Base-by-base conservation (phyloP, 2,113 vertebrate genomes). In the Steatornis caripensis region DNA sequence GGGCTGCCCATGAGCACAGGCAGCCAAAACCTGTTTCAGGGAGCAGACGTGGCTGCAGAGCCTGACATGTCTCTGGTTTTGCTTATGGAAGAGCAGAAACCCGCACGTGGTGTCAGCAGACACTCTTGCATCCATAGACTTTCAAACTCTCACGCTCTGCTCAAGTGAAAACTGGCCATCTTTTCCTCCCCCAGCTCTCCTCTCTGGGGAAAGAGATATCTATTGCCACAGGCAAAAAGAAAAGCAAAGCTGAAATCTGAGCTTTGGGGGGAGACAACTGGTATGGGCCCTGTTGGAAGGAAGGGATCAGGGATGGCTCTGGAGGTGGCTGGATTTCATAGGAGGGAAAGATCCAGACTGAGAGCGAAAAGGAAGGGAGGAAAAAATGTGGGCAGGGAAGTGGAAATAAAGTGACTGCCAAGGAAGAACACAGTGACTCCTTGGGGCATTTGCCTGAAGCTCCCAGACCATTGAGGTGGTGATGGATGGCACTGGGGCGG, bases 61-160 rank as follows among this genome's bases (percentile, higher is more conserved):
- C 32, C 43, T 58, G 22, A 37, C 27, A 8, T 12, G 7, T 49
- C 12, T 37, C 34, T 74, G 45, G 20, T 39, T 72, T 64, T 84
- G 23, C 36, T 64, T 15, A 8, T 19, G 23, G 23, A 48, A 62
- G 49, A 55, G 62, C 62, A 89, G 80, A 72, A 76, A 60, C 9
- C 43, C 1, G 1, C 17, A 11, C 0, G 0, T 15, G 48, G 14
- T 37, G 15, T 29, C 70, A 66, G 55, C 68, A 84, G 64, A 18
- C 10, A 8, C n/a, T 34, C 45, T 45, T 32, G 51, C 26, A 37
- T 5, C 22, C 0, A 0, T 0, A 10, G 26, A 22, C 7, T 20
- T 55, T 75, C 41, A 32, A 83, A 48, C 6, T 8, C 51, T 58
- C 32, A 8, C 0, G 1, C 24, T 74, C 48, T 83, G 20, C 61